Conservation (phyloP, 2,888 invertebrate species). For the Phyto melanocephala region DNA sequence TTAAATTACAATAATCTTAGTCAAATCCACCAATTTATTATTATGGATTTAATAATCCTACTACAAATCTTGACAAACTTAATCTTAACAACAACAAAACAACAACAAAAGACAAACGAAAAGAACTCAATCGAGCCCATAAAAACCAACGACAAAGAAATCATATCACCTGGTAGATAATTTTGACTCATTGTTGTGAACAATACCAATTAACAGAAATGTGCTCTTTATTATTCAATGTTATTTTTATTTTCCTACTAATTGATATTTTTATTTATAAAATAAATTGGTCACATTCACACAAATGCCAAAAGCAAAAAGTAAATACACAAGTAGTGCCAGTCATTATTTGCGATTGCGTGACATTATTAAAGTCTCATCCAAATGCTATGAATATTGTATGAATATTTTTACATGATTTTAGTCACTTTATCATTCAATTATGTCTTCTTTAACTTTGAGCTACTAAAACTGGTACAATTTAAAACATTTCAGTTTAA, state of each 20-base stretch:
- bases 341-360: constrained; percentile 47
- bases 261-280: not conserved
- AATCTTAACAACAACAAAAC: too few relatives aligned
- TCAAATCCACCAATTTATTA: too few relatives aligned
- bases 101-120: too few relatives aligned
- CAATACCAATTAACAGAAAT: constrained; percentile 58
- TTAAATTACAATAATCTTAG: too few relatives aligned
- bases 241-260: not conserved
- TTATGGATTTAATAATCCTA: too few relatives aligned
- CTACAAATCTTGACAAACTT: constrained; percentile 28
- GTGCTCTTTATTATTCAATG: too few relatives aligned
- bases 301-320: not conserved
- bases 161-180: constrained; percentile 58
- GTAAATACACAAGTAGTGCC: not conserved
- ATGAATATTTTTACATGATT: constrained; percentile 16
- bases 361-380: constrained; percentile 60
- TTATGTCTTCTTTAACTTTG: not conserved
- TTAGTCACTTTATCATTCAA: not conserved
- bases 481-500: not conserved
- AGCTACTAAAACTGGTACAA: not conserved
- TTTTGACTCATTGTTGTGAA: constrained; percentile 48
- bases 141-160: constrained; percentile 24
- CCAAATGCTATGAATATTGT: constrained; percentile 40
- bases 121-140: not conserved
- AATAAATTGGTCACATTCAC: constrained; percentile 38